These are phyloP conservation scores for Conger conger DNA, from an alignment of 2,113 vertebrate species.

Conservation along the genomic window DNA sequence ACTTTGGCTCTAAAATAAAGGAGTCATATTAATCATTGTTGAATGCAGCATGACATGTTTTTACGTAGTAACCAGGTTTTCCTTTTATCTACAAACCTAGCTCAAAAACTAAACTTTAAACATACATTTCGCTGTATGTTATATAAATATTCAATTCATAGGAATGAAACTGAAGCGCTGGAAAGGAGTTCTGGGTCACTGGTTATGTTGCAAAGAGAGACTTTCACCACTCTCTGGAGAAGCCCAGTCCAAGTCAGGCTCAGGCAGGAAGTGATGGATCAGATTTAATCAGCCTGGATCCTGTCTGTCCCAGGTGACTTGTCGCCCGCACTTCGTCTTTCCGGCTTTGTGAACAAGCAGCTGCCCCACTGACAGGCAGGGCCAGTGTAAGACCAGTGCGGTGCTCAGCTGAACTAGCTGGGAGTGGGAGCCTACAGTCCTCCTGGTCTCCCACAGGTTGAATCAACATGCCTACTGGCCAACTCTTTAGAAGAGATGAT, in stretches of 20 bases:
- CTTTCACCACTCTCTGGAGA: background rate
- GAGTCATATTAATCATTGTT: background rate
- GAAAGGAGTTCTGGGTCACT: background rate
- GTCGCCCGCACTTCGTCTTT: slow-evolving; percentile 2
- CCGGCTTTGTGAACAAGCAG: slow-evolving; percentile 3
- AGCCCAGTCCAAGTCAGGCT: background rate
- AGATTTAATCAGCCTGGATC: background rate
- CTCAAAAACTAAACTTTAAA: background rate
- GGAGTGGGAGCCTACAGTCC: background rate
- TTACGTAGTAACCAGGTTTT: background rate
- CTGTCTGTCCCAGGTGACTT: background rate
- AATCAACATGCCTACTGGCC: background rate
- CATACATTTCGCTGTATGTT: background rate
- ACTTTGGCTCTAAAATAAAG: background rate
- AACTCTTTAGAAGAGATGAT: too few species aligned
- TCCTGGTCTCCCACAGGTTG: background rate
- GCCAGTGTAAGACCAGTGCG: background rate
- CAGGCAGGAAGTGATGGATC: background rate
- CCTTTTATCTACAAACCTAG: background rate
- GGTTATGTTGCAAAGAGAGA: background rate
- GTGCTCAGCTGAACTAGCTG: background rate
- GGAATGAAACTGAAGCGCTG: background rate
- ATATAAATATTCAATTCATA: background rate
- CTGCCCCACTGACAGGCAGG: background rate
- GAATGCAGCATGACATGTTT: too few species aligned